phyloP scores from a whole-genome alignment of 2,797 vertebrate genomes.

The Iguana delicatissima region DNA sequence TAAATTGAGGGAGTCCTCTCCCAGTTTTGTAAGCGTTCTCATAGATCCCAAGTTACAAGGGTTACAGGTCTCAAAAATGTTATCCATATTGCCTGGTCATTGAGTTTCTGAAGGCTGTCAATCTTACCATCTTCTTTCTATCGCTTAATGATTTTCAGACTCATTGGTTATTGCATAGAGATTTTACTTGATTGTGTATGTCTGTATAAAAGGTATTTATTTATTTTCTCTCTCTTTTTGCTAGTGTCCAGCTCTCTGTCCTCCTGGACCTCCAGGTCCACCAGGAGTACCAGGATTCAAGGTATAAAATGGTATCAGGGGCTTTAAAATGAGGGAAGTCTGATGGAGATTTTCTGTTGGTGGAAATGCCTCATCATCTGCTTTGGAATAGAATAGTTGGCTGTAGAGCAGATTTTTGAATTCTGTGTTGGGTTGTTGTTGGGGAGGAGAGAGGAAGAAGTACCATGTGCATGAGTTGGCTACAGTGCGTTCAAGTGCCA shows the following conservation, averaged over 20 bases:
- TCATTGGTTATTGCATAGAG: neutral
- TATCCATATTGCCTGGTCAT: no score
- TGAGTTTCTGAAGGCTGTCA: no score
- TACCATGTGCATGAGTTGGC: neutral
- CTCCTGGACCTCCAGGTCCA: slow-evolving; percentile 90
- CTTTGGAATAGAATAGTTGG: neutral
- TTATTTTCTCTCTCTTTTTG: slow-evolving; percentile 7
- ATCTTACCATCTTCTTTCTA: no score
- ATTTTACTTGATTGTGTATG: neutral
- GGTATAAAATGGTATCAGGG: slow-evolving; percentile 77
- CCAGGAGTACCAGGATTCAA: slow-evolving; percentile 98
- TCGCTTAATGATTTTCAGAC: no score
- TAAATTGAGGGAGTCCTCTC: neutral
- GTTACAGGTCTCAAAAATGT: neutral
- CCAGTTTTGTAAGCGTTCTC: neutral
- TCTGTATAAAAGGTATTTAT: neutral
- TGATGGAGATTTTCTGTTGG: neutral
- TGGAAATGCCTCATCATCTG: neutral
- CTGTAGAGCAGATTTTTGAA: neutral
- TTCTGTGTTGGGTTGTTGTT: neutral
- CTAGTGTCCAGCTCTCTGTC: slow-evolving; percentile 96
- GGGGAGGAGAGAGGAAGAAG: neutral
- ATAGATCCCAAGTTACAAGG: neutral
- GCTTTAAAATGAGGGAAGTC: neutral
- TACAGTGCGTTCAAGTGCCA: neutral